Evolutionary conservation across 2,113 vertebrate species (phyloP).

Genomic region (Aspidoscelis tigris): DNA sequence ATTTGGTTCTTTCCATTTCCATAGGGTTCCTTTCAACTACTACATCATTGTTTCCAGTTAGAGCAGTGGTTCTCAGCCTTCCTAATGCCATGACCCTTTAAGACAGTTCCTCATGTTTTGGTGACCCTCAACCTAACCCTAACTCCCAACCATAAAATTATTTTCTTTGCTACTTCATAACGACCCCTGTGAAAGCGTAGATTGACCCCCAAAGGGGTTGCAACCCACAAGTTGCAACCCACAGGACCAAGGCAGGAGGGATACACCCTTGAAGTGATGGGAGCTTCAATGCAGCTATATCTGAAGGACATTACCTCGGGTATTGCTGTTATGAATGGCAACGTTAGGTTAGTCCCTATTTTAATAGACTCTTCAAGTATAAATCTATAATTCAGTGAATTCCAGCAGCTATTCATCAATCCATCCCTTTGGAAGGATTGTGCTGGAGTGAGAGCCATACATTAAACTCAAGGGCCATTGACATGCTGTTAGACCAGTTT

Average conservation of each 20-base stretch:
- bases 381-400: not conserved
- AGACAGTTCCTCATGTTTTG: too few species aligned
- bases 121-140: too few species aligned
- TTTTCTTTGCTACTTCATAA: too few species aligned
- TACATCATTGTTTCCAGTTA: not conserved
- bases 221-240: too few species aligned
- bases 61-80: not conserved
- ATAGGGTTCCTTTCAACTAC: not conserved
- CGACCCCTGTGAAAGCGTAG: too few species aligned
- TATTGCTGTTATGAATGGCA: not conserved
- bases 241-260: too few species aligned
- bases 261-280: not conserved
- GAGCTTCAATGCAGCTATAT: not conserved
- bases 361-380: not conserved
- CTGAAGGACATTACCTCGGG: not conserved
- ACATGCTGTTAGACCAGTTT: too few species aligned
- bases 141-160: too few species aligned
- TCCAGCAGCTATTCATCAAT: not conserved
- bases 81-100: too few species aligned
- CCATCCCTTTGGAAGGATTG: not conserved
- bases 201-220: too few species aligned
- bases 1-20: not conserved
- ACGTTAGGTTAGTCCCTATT: not conserved
- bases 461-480: not conserved
- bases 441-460: not conserved